A percentile compares a stretch with the other conserved stretches of the same genome.
Evolutionary conservation across 2,797 vertebrate species (phyloP).

Genomic region (Lepus oiostolus): DNA sequence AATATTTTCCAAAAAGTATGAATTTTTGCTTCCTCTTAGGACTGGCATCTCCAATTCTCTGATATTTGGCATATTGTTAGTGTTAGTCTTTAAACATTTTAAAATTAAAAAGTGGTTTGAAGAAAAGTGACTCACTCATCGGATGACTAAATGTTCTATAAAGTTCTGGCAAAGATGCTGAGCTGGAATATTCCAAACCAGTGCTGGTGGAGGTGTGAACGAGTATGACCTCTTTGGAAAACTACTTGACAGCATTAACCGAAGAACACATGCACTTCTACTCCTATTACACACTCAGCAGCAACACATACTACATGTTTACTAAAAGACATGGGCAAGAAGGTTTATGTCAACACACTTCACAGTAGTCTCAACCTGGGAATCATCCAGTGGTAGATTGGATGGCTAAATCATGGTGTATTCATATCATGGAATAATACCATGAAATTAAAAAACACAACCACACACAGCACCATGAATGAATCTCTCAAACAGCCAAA

Average conservation of each 20-base stretch:
- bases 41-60: slow-evolving; percentile 4
- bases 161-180: background rate
- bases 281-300: background rate
- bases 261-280: background rate
- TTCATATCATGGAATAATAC: background rate
- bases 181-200: background rate
- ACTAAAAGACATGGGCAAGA: background rate
- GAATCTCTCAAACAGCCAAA: slow-evolving; percentile 37
- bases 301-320: background rate
- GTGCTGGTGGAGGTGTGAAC: background rate
- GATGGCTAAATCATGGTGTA: background rate
- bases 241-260: background rate
- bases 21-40: background rate
- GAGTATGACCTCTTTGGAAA: slow-evolving; percentile 6
- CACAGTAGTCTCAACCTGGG: background rate
- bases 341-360: background rate
- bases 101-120: slow-evolving; percentile 40
- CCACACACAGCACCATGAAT: background rate
- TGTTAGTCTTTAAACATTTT: slow-evolving; percentile 24
- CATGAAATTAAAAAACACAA: slow-evolving; percentile 33
- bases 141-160: background rate
- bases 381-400: background rate
- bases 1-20: slow-evolving; percentile 29
- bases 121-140: slow-evolving; percentile 19
- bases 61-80: background rate